Percentiles rank a stretch among this genome's conserved stretches.
Evolutionary conservation across 1,140 invertebrate genomes (phyloP).

Genomic region (Drosophila nebulosa): DNA sequence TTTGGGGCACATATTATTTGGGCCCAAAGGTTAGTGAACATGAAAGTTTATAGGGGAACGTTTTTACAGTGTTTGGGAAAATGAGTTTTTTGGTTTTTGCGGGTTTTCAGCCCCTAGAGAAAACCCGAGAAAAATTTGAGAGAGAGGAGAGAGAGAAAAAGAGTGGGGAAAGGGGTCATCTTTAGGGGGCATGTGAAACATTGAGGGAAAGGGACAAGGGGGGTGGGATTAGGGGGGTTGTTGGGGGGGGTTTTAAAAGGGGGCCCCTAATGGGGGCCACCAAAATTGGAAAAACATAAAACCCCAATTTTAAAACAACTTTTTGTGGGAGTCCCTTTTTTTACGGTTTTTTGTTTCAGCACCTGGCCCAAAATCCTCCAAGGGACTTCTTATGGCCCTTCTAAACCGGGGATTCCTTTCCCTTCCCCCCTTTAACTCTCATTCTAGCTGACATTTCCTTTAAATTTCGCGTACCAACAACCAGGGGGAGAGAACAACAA

Average conservation of each 20-base stretch:
- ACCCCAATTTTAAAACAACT: constrained; percentile 71
- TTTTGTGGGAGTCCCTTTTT: constrained; percentile 72
- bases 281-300: constrained; percentile 71
- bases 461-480: constrained; percentile 59
- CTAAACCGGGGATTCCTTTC: neutral
- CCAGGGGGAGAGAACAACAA: neutral
- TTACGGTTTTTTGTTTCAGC: constrained; percentile 63
- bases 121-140: constrained; percentile 22
- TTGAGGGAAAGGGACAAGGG: neutral
- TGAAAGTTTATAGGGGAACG: constrained; percentile 70
- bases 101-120: constrained; percentile 41
- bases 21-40: constrained; percentile 72
- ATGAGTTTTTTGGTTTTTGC: constrained; percentile 69
- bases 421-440: neutral
- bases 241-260: constrained; percentile 5
- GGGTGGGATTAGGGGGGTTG: too few species aligned
- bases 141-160: constrained; percentile 29
- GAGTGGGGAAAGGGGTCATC: constrained; percentile 8
- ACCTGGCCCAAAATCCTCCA: constrained; percentile 38
- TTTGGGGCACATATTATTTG: constrained; percentile 70
- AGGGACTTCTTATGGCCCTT: neutral
- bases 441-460: constrained; percentile 57
- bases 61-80: constrained; percentile 68
- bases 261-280: constrained; percentile 56
- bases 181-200: constrained; percentile 1